Conservation (phyloP, 2,888 invertebrate species). For the Xylophagus ater region DNA sequence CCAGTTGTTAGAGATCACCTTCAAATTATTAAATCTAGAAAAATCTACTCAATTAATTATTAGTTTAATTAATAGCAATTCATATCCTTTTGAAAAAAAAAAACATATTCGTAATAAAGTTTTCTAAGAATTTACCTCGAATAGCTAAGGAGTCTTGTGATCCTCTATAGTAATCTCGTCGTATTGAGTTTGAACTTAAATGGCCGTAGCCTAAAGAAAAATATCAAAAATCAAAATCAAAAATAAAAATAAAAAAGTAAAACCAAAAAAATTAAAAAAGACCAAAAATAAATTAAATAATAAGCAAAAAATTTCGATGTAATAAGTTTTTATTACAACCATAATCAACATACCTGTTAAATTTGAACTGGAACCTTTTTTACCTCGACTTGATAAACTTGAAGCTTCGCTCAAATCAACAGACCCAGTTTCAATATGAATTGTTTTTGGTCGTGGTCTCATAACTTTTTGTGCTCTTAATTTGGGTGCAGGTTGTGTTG, state of each 20-base stretch:
- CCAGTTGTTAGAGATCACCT: too few relatives aligned
- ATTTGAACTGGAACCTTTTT: constrained; percentile 73
- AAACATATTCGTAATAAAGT: too few relatives aligned
- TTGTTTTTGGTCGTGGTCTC: constrained; percentile 78
- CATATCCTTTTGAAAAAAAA: background rate
- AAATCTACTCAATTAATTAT: too few relatives aligned
- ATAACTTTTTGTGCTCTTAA: constrained; percentile 52
- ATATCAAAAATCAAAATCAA: constrained; percentile 20
- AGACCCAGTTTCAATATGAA: constrained; percentile 75
- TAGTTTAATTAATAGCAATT: background rate
- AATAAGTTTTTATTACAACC: background rate
- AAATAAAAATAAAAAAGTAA: constrained; percentile 21
- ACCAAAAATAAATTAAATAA: constrained; percentile 15
- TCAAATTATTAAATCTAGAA: too few relatives aligned
- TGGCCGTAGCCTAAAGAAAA: constrained; percentile 32
- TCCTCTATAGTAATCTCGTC: constrained; percentile 83
- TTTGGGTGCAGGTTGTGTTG: constrained; percentile 42
- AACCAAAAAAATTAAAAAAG: constrained; percentile 20
- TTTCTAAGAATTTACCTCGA: constrained; percentile 50
- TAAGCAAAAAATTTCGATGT: constrained; percentile 13
- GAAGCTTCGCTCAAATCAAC: constrained; percentile 68
- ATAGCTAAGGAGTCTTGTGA: constrained; percentile 81
- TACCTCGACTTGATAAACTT: constrained; percentile 57
- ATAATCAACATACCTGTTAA: constrained; percentile 54
- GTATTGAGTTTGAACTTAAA: constrained; percentile 54